phyloP scores from a whole-genome alignment of 2,797 vertebrate genomes.

The Halcyon badia region DNA sequence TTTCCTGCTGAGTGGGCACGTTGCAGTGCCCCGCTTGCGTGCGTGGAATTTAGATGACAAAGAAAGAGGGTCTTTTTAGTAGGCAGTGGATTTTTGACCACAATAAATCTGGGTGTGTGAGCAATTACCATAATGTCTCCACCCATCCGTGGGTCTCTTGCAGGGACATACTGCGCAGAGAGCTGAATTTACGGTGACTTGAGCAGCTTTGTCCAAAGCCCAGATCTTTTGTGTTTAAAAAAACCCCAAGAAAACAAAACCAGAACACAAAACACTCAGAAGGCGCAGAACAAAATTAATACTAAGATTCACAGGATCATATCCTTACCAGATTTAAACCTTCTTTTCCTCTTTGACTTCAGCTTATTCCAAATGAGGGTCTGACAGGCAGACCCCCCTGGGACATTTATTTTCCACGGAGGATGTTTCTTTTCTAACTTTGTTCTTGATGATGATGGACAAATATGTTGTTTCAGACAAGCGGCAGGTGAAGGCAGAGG shows the following conservation, averaged over 20 bases:
- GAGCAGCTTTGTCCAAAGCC: background rate
- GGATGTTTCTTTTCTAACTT: background rate
- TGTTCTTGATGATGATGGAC: background rate
- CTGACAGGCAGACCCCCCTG: background rate
- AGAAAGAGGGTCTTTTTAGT: background rate
- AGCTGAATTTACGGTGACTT: constrained; percentile 17
- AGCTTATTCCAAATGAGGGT: background rate
- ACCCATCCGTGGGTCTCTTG: constrained; percentile 12
- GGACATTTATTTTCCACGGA: background rate
- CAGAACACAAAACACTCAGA: background rate
- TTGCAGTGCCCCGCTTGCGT: constrained; percentile 8
- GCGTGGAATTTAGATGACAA: constrained; percentile 47
- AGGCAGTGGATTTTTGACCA: constrained; percentile 9
- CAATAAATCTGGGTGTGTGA: constrained; percentile 51
- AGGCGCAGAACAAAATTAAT: background rate
- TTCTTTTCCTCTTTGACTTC: background rate
- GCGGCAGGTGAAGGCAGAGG: constrained; percentile 24
- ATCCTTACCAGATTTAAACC: background rate
- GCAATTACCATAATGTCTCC: constrained; percentile 52
- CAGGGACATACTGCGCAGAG: background rate
- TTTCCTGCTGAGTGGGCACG: constrained; percentile 21
- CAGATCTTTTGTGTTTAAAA: background rate
- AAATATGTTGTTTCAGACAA: constrained; percentile 26
- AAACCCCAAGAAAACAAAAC: background rate
- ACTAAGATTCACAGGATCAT: background rate